These are phyloP conservation scores for Mactromeris polynyma DNA, from an alignment of 2,888 invertebrate species.

Conservation along the genomic window DNA sequence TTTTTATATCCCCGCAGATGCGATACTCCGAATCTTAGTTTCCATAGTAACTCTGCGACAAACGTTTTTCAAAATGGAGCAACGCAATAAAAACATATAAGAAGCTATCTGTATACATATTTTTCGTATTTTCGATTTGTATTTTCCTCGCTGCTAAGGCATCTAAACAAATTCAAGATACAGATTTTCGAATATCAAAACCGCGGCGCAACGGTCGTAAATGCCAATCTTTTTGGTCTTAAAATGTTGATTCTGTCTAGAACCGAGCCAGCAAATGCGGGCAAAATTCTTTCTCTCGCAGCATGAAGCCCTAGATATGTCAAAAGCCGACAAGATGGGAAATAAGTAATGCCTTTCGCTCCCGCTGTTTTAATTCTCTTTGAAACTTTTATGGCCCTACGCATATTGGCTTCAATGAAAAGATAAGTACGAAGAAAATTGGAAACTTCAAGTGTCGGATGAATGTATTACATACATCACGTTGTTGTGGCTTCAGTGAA, in stretches of 20 bases:
- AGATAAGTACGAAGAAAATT: conserved; percentile 62
- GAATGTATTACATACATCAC: conserved; percentile 39
- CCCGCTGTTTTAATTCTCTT: conserved; percentile 67
- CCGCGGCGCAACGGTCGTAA: conserved; percentile 58
- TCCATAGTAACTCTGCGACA: conserved; percentile 46
- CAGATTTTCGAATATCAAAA: conserved; percentile 60
- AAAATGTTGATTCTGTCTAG: conserved; percentile 59
- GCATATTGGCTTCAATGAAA: conserved; percentile 64
- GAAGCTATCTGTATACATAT: conserved; percentile 49
- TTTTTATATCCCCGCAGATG: conserved; percentile 54
- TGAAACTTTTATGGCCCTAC: conserved; percentile 67
- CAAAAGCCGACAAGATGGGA: conserved; percentile 58
- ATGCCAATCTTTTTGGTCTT: conserved; percentile 67
- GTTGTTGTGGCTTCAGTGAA: background rate
- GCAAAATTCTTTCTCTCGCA: conserved; percentile 60
- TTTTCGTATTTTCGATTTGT: conserved; percentile 30
- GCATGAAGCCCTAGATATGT: conserved; percentile 60
- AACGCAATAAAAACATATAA: conserved; percentile 55
- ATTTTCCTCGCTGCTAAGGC: conserved; percentile 27
- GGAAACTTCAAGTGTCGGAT: conserved; percentile 37
- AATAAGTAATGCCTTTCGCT: conserved; percentile 55
- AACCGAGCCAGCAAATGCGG: conserved; percentile 56
- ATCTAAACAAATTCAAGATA: conserved; percentile 50
- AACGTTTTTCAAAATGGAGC: conserved; percentile 51
- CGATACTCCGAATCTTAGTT: conserved; percentile 20